Percentiles rank a stretch among this genome's conserved stretches.
Conservation (phyloP, 2,888 invertebrate genomes). For the Beris chalybata region DNA sequence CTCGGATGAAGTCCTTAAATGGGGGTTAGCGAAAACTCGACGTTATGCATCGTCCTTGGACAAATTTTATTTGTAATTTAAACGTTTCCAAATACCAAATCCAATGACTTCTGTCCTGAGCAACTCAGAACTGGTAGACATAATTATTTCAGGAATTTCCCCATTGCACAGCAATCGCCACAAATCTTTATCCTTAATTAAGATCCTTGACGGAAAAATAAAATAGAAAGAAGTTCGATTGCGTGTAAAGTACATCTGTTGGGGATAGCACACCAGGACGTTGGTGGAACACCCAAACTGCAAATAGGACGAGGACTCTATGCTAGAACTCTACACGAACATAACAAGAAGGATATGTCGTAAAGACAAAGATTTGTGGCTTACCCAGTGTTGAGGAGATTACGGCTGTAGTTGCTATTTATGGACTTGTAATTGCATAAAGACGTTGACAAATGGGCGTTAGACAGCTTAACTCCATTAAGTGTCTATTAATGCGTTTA, state of each 20-base stretch:
- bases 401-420: slow-evolving; percentile 37
- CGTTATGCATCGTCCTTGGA: too few relatives aligned
- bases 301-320: background rate
- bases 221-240: slow-evolving; percentile 2
- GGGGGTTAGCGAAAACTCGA: too few relatives aligned
- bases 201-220: too few relatives aligned
- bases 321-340: background rate
- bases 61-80: too few relatives aligned
- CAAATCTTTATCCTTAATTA: too few relatives aligned
- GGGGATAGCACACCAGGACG: background rate
- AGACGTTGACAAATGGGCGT: slow-evolving; percentile 42
- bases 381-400: slow-evolving; percentile 31
- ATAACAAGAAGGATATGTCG: slow-evolving; percentile 21
- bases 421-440: slow-evolving; percentile 41
- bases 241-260: slow-evolving; percentile 23
- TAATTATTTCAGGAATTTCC: too few relatives aligned
- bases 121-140: too few relatives aligned
- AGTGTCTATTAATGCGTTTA: slow-evolving; percentile 42
- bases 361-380: slow-evolving; percentile 33
- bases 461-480: slow-evolving; percentile 42
- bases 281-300: background rate
- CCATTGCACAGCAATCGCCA: too few relatives aligned
- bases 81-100: too few relatives aligned
- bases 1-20: too few relatives aligned
- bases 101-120: too few relatives aligned